Evolutionary conservation across 2,888 invertebrate species (phyloP).

Genomic region (Agrypnus murinus): DNA sequence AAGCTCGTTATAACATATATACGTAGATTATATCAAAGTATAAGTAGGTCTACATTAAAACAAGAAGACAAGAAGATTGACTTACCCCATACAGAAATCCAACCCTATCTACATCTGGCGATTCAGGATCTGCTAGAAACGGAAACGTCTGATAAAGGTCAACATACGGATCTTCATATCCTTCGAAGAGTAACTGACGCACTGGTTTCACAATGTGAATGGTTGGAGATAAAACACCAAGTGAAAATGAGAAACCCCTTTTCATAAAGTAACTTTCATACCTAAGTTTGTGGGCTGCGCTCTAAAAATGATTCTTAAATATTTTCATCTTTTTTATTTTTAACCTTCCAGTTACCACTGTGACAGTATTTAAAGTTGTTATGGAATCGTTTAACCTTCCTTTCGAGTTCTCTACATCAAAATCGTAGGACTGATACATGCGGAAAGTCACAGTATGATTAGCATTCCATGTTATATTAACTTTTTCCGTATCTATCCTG

Average conservation of each 20-base stretch:
- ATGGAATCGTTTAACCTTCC: neutral
- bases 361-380: neutral
- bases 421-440: neutral
- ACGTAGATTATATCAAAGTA: too few species aligned
- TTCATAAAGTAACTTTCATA: conserved; percentile 76
- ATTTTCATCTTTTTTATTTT: too few species aligned
- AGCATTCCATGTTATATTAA: conserved; percentile 8
- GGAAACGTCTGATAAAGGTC: conserved; percentile 78
- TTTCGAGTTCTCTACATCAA: neutral
- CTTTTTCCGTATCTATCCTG: neutral
- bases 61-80: too few species aligned
- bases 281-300: conserved; percentile 75
- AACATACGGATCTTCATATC: conserved; percentile 84
- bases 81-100: conserved; percentile 87
- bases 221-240: conserved; percentile 74
- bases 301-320: conserved; percentile 68
- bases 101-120: conserved; percentile 81
- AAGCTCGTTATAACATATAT: too few species aligned
- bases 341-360: neutral
- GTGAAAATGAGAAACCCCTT: conserved; percentile 75
- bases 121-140: conserved; percentile 68
- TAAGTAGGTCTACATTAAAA: too few species aligned
- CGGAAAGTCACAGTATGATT: conserved; percentile 12
- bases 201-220: conserved; percentile 78
- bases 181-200: conserved; percentile 84